Evolutionary conservation across 2,888 invertebrate species (phyloP).

Genomic region (Cerastis leucographa): DNA sequence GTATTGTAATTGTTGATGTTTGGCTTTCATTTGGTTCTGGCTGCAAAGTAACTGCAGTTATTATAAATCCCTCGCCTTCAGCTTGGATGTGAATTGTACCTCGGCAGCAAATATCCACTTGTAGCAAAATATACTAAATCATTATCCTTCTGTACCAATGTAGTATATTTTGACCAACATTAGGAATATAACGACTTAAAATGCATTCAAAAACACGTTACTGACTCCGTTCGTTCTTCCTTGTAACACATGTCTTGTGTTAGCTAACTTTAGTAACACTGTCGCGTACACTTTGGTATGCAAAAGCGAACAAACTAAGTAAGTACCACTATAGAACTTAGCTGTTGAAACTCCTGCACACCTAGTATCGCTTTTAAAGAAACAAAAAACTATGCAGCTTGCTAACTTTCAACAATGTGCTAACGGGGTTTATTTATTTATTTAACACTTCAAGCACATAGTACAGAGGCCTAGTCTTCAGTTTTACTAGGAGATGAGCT

Average conservation of each 20-base stretch:
- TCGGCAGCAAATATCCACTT: not conserved
- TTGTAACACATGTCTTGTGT: conserved; percentile 15
- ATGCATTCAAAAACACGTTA: not conserved
- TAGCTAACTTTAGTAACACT: conserved; percentile 31
- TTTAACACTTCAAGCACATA: no score
- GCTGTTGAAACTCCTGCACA: conserved; percentile 11
- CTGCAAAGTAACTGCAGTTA: not conserved
- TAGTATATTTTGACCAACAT: not conserved
- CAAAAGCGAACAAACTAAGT: conserved; percentile 33
- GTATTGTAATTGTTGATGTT: not conserved
- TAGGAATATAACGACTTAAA: not conserved
- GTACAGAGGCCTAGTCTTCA: no score
- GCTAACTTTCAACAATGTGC: conserved; percentile 43
- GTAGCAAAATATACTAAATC: not conserved
- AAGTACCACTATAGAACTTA: conserved; percentile 14
- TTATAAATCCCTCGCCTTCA: not conserved
- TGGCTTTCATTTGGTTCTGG: not conserved
- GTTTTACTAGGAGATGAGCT: conserved; percentile 1
- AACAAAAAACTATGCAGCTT: conserved; percentile 33
- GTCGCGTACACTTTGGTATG: conserved; percentile 33
- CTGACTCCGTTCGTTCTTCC: not conserved
- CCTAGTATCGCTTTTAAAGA: conserved; percentile 45
- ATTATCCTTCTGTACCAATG: not conserved
- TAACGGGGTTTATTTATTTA: no score
- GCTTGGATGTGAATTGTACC: not conserved